Conservation (phyloP, 2,113 vertebrate species). For the Lates calcarifer region DNA sequence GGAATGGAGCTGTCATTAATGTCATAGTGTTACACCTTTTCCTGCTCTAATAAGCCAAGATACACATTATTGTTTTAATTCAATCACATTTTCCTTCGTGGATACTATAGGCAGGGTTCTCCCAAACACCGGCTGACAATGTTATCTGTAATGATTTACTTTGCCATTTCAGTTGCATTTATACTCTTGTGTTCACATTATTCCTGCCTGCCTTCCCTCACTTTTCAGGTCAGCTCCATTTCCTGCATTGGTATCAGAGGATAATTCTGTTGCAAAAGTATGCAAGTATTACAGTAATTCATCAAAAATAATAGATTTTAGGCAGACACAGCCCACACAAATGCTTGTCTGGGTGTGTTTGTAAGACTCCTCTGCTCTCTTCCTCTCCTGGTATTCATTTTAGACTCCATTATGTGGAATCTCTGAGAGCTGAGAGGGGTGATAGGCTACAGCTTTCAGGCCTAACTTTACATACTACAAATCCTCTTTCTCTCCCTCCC, state of each 20-base stretch:
- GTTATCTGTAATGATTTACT: neutral
- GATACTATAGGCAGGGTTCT: neutral
- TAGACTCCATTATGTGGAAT: constrained; percentile 24
- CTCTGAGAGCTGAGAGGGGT: constrained; percentile 18
- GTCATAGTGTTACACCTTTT: constrained; percentile 1
- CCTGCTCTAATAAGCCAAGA: neutral
- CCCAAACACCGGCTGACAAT: neutral
- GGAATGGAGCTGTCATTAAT: constrained; percentile 7
- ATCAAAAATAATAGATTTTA: neutral
- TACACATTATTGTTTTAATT: neutral
- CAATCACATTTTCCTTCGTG: neutral
- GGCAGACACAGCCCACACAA: neutral
- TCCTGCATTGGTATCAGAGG: neutral
- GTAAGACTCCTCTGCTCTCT: constrained; percentile 8
- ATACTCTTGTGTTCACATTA: neutral
- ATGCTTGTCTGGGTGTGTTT: constrained; percentile 11
- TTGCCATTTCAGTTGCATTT: neutral
- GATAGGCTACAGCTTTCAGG: constrained; percentile 52
- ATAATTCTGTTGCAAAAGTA: neutral
- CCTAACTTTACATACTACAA: constrained; percentile 50
- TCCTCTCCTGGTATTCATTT: neutral
- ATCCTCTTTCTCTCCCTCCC: constrained; percentile 61
- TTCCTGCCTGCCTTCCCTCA: neutral
- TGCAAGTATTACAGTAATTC: neutral
- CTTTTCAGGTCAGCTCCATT: constrained; percentile 2